Evolutionary conservation across 2,888 invertebrate species (phyloP).

Genomic region (Xestia c-nigrum): DNA sequence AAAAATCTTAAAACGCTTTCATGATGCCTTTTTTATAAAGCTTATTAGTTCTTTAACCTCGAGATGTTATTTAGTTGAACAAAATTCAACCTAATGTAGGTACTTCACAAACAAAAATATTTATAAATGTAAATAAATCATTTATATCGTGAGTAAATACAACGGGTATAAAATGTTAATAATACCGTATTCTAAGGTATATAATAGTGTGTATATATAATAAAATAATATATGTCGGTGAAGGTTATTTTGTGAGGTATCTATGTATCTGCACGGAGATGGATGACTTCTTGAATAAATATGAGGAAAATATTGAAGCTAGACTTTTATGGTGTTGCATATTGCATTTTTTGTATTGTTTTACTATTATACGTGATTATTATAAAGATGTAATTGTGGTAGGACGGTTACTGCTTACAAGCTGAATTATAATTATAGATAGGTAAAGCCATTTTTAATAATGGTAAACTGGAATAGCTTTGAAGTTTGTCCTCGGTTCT

Average conservation of each 20-base stretch:
- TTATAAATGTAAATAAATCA: conserved; percentile 25
- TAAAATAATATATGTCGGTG: conserved; percentile 66
- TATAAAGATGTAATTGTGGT: conserved; percentile 7
- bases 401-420: neutral
- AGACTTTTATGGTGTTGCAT: conserved; percentile 33
- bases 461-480: neutral
- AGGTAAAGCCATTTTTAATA: neutral
- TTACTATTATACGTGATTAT: neutral
- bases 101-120: conserved; percentile 12
- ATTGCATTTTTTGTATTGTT: conserved; percentile 32
- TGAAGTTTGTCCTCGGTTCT: neutral
- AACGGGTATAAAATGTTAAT: conserved; percentile 56
- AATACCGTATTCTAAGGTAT: conserved; percentile 37
- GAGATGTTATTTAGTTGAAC: conserved; percentile 18
- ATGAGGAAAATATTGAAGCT: conserved; percentile 66
- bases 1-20: conserved; percentile 13
- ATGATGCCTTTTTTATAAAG: conserved; percentile 12
- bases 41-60: conserved; percentile 15
- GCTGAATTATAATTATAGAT: neutral
- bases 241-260: conserved; percentile 66
- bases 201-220: conserved; percentile 29
- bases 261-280: conserved; percentile 66
- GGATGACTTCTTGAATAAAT: conserved; percentile 67
- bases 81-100: conserved; percentile 31
- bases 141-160: conserved; percentile 45